Evolutionary conservation across 2,888 invertebrate genomes (phyloP).

Genomic region (Scaptomyza flava): DNA sequence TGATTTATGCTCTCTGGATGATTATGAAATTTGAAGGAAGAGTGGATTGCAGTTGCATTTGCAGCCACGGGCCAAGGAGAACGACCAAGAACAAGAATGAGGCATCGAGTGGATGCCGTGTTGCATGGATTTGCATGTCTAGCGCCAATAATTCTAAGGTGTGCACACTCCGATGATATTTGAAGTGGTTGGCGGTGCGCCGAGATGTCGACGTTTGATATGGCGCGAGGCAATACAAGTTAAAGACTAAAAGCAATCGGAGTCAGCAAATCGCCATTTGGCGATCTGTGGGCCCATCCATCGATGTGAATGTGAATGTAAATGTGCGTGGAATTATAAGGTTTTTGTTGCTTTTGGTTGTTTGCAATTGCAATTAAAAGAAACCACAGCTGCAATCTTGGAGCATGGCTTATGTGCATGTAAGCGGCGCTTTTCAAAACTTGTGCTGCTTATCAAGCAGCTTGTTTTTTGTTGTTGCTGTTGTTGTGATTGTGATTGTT

Average conservation of each 20-base stretch:
- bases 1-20: constrained; percentile 72
- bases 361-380: constrained; percentile 75
- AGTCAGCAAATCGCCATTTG: constrained; percentile 39
- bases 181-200: constrained; percentile 65
- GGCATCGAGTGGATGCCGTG: constrained; percentile 42
- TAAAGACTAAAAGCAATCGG: constrained; percentile 35
- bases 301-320: constrained; percentile 38
- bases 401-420: constrained; percentile 77
- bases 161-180: constrained; percentile 67
- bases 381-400: constrained; percentile 68
- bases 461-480: constrained; percentile 41
- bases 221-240: constrained; percentile 67
- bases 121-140: constrained; percentile 77
- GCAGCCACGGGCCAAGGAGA: constrained; percentile 33
- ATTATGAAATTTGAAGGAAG: constrained; percentile 68
- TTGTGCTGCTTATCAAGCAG: constrained; percentile 62
- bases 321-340: constrained; percentile 57
- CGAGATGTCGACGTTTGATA: constrained; percentile 76
- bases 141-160: constrained; percentile 82
- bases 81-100: constrained; percentile 13
- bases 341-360: constrained; percentile 5
- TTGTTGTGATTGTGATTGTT: constrained; percentile 60
- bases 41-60: constrained; percentile 4
- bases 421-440: constrained; percentile 73
- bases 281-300: constrained; percentile 55